Evolutionary conservation across 2,113 vertebrate species (phyloP).

Genomic region (Microtus montanus): DNA sequence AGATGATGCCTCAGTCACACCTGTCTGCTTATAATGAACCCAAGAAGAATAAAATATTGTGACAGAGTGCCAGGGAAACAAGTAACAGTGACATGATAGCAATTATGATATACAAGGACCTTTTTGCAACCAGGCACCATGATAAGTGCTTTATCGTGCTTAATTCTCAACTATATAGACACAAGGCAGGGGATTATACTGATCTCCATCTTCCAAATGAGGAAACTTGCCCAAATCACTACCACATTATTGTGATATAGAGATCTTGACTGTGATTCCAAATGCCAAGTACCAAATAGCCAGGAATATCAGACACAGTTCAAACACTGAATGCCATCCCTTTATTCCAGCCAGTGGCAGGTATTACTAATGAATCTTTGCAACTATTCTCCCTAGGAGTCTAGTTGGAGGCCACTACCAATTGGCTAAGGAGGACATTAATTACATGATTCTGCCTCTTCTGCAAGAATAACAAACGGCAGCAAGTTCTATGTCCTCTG

Average conservation of each 20-base stretch:
- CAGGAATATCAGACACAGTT: not conserved
- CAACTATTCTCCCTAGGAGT: not conserved
- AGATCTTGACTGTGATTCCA: not conserved
- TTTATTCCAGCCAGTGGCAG: not conserved
- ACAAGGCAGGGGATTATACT: not conserved
- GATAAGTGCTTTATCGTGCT: not conserved
- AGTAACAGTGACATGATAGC: not conserved
- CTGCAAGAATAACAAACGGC: not conserved
- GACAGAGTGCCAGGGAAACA: not conserved
- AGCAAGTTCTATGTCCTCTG: not conserved
- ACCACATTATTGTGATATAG: not conserved
- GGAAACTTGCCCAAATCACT: not conserved
- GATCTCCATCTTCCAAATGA: not conserved
- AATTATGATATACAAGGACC: not conserved
- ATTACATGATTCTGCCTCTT: constrained; percentile 6
- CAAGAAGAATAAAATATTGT: not conserved
- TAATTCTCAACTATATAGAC: not conserved
- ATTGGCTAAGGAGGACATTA: not conserved
- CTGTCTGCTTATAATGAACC: not conserved
- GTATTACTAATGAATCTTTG: not conserved
- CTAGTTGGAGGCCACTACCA: not conserved
- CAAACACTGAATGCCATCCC: not conserved
- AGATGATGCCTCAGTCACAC: not conserved
- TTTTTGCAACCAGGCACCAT: not conserved
- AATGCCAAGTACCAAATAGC: not conserved